phyloP scores from a whole-genome alignment of 2,888 invertebrate species.

The Agonopterix alstromeriana region DNA sequence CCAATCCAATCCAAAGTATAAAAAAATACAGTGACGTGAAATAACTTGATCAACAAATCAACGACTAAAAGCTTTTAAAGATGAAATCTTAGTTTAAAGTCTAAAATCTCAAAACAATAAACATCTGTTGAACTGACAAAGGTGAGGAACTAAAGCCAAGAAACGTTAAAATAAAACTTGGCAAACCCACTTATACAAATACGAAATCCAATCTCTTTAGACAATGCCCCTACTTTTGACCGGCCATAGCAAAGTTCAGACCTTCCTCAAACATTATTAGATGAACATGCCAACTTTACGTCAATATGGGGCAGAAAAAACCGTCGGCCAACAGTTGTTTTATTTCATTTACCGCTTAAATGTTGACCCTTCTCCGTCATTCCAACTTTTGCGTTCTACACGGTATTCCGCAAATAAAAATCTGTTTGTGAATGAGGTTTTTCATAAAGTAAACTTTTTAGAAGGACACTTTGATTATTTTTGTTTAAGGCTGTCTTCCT shows the following conservation, averaged over 20 bases:
- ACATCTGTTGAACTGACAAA: no score
- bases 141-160: neutral
- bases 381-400: neutral
- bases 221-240: neutral
- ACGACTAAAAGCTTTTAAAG: no score
- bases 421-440: no score
- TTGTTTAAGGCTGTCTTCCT: no score
- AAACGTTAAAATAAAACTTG: neutral
- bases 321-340: constrained; percentile 8
- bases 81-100: no score
- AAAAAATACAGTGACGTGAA: no score
- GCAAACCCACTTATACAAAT: constrained; percentile 3
- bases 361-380: constrained; percentile 9
- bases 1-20: no score
- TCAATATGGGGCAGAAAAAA: constrained; percentile 17
- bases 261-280: constrained; percentile 27
- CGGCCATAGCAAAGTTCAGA: constrained; percentile 13
- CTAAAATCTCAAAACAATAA: no score
- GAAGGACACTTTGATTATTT: no score
- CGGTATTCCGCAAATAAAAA: neutral
- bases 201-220: constrained; percentile 3
- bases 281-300: constrained; percentile 28
- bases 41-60: no score
- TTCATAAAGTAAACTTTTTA: no score
- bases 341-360: constrained; percentile 25